phyloP scores from a whole-genome alignment of 2,888 invertebrate genomes.

The Clepsis dumicolana region DNA sequence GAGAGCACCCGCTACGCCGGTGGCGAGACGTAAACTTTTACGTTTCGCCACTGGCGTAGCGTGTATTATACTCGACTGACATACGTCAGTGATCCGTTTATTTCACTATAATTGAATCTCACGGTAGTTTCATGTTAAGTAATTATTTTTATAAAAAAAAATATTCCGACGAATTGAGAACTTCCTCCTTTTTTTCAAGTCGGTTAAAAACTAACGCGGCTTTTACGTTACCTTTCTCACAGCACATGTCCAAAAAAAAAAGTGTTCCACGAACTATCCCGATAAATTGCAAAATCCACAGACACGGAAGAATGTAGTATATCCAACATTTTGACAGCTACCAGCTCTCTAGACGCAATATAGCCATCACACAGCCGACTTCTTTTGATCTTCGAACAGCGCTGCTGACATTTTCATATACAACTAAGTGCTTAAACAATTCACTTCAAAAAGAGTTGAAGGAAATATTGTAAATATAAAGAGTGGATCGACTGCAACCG shows the following conservation, averaged over 20 bases:
- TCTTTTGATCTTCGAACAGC: conserved; percentile 22
- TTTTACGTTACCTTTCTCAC: too few species aligned
- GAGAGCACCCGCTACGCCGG: too few species aligned
- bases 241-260: neutral
- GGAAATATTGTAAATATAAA: conserved; percentile 17
- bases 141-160: too few species aligned
- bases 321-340: conserved; percentile 14
- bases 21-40: too few species aligned
- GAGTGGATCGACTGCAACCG: conserved; percentile 6
- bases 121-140: too few species aligned
- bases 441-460: conserved; percentile 14
- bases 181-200: too few species aligned
- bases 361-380: neutral
- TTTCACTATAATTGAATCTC: too few species aligned
- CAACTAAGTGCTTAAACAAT: conserved; percentile 20
- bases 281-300: conserved; percentile 14
- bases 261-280: neutral
- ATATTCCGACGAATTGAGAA: too few species aligned
- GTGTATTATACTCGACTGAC: too few species aligned
- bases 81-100: too few species aligned
- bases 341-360: neutral
- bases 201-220: too few species aligned
- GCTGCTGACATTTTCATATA: conserved; percentile 18
- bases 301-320: conserved; percentile 8
- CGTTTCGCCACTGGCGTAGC: too few species aligned